phyloP scores from a whole-genome alignment of 2,888 invertebrate genomes.

The Nemapogon koenigi region DNA sequence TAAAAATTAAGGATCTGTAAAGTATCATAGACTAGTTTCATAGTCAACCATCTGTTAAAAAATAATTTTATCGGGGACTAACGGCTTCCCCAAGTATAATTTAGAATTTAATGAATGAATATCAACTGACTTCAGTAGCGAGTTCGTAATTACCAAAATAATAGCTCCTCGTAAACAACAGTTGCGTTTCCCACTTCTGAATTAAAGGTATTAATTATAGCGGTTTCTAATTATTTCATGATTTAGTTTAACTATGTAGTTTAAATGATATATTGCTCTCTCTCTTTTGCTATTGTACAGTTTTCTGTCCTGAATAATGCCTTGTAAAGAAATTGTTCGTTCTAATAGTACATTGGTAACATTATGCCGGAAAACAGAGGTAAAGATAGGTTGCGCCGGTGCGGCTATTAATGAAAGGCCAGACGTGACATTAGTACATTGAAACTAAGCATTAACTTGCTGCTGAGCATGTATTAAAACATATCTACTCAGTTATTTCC shows the following conservation, averaged over 20 bases:
- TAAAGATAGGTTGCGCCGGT: constrained; percentile 16
- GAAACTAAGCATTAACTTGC: constrained; percentile 51
- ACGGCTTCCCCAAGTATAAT: constrained; percentile 9
- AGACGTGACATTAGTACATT: constrained; percentile 58
- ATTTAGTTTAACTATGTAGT: too few relatives aligned
- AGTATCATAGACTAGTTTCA: too few relatives aligned
- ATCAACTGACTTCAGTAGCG: constrained; percentile 17
- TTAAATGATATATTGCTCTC: too few relatives aligned
- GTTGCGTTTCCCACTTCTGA: constrained; percentile 25
- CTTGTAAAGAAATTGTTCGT: too few relatives aligned
- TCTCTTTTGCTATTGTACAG: too few relatives aligned
- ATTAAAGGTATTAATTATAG: constrained; percentile 10
- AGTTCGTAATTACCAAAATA: constrained; percentile 28
- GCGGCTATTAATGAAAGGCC: constrained; percentile 55
- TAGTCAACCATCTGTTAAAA: too few relatives aligned
- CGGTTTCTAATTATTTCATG: not conserved
- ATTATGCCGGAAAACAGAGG: constrained; percentile 3
- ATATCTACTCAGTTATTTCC: constrained; percentile 57
- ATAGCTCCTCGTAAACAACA: constrained; percentile 28
- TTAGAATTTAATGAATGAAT: constrained; percentile 17
- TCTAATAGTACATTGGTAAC: not conserved
- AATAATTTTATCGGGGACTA: constrained; percentile 3
- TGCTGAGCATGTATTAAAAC: constrained; percentile 53
- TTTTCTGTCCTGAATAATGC: too few relatives aligned
- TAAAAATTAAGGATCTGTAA: too few relatives aligned